Evolutionary conservation across 2,888 invertebrate genomes (phyloP).

Genomic region (Brenthis daphne): DNA sequence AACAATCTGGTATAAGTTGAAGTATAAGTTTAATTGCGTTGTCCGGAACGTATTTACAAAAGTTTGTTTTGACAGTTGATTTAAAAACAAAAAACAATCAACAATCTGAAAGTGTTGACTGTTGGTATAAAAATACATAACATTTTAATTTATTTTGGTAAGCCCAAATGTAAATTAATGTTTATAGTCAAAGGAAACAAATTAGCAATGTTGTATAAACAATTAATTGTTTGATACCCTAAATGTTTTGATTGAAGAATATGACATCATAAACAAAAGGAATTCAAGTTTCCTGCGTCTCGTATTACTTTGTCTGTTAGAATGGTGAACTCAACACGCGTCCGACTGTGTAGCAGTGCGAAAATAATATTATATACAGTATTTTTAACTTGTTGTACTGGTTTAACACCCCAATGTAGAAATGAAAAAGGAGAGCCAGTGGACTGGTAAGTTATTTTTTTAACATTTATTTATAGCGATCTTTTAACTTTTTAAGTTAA

Average conservation of each 20-base stretch:
- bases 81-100: too few species aligned
- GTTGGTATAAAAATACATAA: too few species aligned
- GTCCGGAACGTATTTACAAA: too few species aligned
- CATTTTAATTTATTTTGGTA: slow-evolving; percentile 8
- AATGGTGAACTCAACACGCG: slow-evolving; percentile 53
- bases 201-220: slow-evolving; percentile 53
- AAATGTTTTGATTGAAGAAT: slow-evolving; percentile 51
- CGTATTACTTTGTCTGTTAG: slow-evolving; percentile 54
- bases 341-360: slow-evolving; percentile 48
- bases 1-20: too few species aligned
- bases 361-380: slow-evolving; percentile 51
- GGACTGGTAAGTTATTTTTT: slow-evolving; percentile 83
- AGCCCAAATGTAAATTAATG: slow-evolving; percentile 20
- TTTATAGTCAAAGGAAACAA: slow-evolving; percentile 40
- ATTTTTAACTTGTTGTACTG: slow-evolving; percentile 51
- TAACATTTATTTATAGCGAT: background rate
- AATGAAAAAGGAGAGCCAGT: slow-evolving; percentile 85
- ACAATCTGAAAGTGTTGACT: too few species aligned
- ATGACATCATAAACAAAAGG: slow-evolving; percentile 61
- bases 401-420: slow-evolving; percentile 72
- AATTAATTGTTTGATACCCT: slow-evolving; percentile 59
- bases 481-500: background rate
- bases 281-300: slow-evolving; percentile 60
- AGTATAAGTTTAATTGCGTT: too few species aligned
- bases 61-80: too few species aligned